A percentile compares a stretch with the other conserved stretches of the same genome.
Conservation (phyloP, 2,113 vertebrate genomes). For the Oryzias celebensis region DNA sequence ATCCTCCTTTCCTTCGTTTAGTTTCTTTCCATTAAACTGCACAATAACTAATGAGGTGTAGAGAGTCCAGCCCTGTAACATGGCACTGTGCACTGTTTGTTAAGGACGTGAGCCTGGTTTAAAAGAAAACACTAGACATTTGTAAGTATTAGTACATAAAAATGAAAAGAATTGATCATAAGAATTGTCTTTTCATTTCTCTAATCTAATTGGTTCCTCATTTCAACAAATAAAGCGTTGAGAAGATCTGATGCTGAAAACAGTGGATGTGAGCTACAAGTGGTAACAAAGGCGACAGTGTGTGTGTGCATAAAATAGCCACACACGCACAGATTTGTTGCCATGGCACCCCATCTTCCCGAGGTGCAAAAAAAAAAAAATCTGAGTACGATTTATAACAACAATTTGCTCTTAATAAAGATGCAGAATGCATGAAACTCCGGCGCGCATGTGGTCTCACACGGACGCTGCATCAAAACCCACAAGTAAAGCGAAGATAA, state of each 20-base stretch:
- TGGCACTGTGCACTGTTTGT: not conserved
- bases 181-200: slow-evolving; percentile 21
- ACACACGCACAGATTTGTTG: slow-evolving; percentile 57
- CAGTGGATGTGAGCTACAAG: slow-evolving; percentile 48
- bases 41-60: slow-evolving; percentile 43
- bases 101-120: not conserved
- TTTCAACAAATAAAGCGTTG: slow-evolving; percentile 23
- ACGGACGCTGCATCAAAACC: slow-evolving; percentile 10
- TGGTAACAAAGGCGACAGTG: slow-evolving; percentile 41
- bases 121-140: not conserved
- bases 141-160: not conserved
- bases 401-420: slow-evolving; percentile 66
- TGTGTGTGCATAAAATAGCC: slow-evolving; percentile 27
- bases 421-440: slow-evolving; percentile 39
- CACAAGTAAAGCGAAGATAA: slow-evolving; percentile 17
- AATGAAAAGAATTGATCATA: not conserved
- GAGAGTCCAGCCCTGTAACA: slow-evolving; percentile 19
- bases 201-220: slow-evolving; percentile 35
- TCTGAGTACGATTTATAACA: slow-evolving; percentile 62
- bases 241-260: slow-evolving; percentile 23
- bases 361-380: slow-evolving; percentile 49
- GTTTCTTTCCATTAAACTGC: slow-evolving; percentile 32
- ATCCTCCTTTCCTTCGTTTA: slow-evolving; percentile 6
- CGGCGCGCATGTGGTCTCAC: not conserved
- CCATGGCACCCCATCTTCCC: slow-evolving; percentile 60